phyloP scores from a whole-genome alignment of 2,888 invertebrate species.

The Ornithoptera priamus region DNA sequence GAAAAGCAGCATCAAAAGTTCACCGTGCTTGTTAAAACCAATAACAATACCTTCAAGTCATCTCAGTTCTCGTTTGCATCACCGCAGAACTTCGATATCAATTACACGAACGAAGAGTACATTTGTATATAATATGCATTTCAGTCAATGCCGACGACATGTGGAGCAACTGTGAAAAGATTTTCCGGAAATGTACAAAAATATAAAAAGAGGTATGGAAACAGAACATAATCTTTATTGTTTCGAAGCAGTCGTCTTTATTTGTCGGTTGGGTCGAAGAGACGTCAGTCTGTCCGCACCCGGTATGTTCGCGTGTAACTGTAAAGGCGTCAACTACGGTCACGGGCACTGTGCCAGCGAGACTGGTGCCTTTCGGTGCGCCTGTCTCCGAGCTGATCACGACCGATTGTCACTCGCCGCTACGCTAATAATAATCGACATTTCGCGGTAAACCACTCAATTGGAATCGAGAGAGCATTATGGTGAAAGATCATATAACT shows the following conservation, averaged over 20 bases:
- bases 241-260: background rate
- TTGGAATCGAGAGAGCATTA: slow-evolving; percentile 6
- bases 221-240: background rate
- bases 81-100: too few species aligned
- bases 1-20: too few species aligned
- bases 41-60: background rate
- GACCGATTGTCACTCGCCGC: slow-evolving; percentile 44
- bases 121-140: too few species aligned
- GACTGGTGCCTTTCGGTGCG: slow-evolving; percentile 47
- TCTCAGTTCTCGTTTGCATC: too few species aligned
- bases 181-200: too few species aligned
- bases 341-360: slow-evolving; percentile 70
- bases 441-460: slow-evolving; percentile 27
- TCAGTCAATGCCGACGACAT: too few species aligned
- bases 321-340: slow-evolving; percentile 46
- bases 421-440: slow-evolving; percentile 38
- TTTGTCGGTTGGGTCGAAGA: background rate
- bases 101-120: too few species aligned
- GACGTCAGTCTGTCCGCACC: slow-evolving; percentile 27
- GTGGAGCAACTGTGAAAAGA: background rate
- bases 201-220: too few species aligned
- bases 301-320: slow-evolving; percentile 41
- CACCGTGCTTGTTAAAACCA: too few species aligned
- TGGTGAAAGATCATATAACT: background rate
- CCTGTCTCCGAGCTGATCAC: slow-evolving; percentile 53